A percentile compares a stretch with the other conserved stretches of the same genome.
phyloP scores from a whole-genome alignment of 2,113 vertebrate species.

The Catharus bicknelli region DNA sequence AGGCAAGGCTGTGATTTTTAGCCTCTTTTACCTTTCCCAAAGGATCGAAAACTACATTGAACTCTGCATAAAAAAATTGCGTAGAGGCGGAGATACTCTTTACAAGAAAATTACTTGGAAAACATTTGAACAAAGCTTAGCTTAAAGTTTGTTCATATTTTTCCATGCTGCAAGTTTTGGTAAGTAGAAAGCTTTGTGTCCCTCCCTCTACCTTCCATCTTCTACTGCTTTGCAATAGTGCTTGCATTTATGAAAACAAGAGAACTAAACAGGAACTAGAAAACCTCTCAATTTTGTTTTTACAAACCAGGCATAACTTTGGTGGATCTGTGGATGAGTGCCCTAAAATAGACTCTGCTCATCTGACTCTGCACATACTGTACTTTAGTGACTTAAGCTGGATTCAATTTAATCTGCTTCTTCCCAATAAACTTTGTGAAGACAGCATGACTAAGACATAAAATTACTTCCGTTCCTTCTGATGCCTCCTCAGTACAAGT shows the following conservation, averaged over 20 bases:
- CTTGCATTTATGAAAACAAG: not conserved
- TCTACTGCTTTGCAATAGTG: not conserved
- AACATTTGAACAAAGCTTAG: not conserved
- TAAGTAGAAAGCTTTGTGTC: not conserved
- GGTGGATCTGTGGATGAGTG: not conserved
- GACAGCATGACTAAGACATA: not conserved
- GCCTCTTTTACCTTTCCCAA: not conserved
- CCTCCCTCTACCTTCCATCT: rapidly evolving
- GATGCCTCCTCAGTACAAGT: not conserved
- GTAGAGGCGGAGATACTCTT: not conserved
- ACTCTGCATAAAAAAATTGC: not conserved
- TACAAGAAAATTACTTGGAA: not conserved
- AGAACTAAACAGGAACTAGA: not conserved
- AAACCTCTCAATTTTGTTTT: not conserved
- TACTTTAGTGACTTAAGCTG: not conserved
- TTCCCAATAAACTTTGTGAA: not conserved
- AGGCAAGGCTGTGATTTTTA: not conserved
- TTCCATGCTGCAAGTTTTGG: not conserved
- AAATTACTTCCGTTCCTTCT: not conserved
- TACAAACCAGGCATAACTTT: not conserved
- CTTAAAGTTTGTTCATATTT: not conserved
- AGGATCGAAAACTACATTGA: not conserved
- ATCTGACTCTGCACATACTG: not conserved
- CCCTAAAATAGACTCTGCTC: not conserved
- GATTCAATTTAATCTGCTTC: not conserved